Base-by-base conservation (phyloP, 2,888 invertebrate genomes). In the Perizoma flavofasciatum region DNA sequence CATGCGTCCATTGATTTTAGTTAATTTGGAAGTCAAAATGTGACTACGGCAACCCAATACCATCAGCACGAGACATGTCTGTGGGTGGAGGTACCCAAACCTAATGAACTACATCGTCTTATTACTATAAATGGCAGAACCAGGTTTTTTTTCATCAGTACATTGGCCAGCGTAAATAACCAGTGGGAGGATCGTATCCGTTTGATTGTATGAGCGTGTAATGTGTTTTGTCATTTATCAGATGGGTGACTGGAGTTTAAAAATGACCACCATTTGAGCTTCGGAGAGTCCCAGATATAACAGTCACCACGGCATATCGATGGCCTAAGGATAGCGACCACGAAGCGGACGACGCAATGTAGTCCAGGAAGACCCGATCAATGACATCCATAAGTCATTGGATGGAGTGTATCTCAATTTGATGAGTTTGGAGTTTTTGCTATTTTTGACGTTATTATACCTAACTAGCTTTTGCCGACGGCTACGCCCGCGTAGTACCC, bases 101-200 rank as follows among this genome's bases (percentile, higher is more conserved):
- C 79, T 88, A 89, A 89, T 86, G 86, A 88, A 85, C 79, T 75
- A 84, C 86, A 89, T 90, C 89, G 89, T 91, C 86, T 90, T 90
- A 88, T 86, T 89, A 81, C 90, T 88, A 79, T 79, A 88, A 82
- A 88, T 81, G 89, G 89, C 55, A 63, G 72, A 79, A 78, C 75
- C 65, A 73, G 79, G 82, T 88, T 88, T 88, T 87, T 84, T 69
- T 69, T 11, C 65, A 74, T 71, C 72, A 71, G 77, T 78, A 72
- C 73, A 68, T 77, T 77, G 79, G 81, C 79, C 78, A 77, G 83
- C 81, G 85, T 83, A 85, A 86, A 85, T 84, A 80, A 71, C 63
- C 51, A 58, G 90, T 90, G 80, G 90, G 90, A 70, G 85, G 79
- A 70, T 72, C 65, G 75, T 83, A 82, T 86, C 85, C 83, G 82